A percentile compares a stretch with the other conserved stretches of the same genome.
These are phyloP conservation scores for Platycercus adscitus DNA, from an alignment of 2,113 vertebrate genomes.

Conservation along the genomic window DNA sequence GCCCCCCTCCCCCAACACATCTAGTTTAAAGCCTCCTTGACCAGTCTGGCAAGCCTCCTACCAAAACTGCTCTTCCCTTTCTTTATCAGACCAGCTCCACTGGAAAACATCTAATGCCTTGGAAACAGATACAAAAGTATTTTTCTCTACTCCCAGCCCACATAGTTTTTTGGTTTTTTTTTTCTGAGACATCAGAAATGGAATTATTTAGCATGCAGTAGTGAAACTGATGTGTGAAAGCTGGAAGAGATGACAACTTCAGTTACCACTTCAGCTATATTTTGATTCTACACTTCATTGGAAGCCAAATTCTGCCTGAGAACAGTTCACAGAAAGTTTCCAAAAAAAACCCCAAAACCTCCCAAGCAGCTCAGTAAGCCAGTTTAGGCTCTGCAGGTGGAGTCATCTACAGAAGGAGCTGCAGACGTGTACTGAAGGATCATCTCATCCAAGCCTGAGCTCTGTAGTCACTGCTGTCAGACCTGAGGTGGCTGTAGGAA, in stretches of 20 bases:
- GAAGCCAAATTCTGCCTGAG: conserved; percentile 15
- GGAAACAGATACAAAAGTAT: not conserved
- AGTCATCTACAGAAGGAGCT: not conserved
- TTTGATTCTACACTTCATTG: conserved; percentile 22
- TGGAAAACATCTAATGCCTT: not conserved
- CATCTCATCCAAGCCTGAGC: not conserved
- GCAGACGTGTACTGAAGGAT: not conserved
- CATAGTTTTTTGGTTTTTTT: not conserved
- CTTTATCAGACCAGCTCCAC: too few species aligned
- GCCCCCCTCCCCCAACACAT: too few species aligned
- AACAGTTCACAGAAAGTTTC: conserved; percentile 28
- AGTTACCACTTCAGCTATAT: conserved; percentile 11
- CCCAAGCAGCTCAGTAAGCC: not conserved
- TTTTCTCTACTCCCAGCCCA: not conserved
- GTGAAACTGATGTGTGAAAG: conserved; percentile 43
- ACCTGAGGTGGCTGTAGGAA: not conserved
- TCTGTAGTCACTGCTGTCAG: not conserved
- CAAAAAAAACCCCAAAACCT: not conserved
- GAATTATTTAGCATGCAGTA: conserved; percentile 24
- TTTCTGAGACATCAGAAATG: not conserved
- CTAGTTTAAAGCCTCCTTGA: too few species aligned
- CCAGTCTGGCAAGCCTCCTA: too few species aligned
- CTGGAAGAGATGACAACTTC: conserved; percentile 39
- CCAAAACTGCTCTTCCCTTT: too few species aligned
- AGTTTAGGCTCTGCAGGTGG: not conserved